Evolutionary conservation across 2,113 vertebrate genomes (phyloP).

Genomic region (Otolemur garnettii): DNA sequence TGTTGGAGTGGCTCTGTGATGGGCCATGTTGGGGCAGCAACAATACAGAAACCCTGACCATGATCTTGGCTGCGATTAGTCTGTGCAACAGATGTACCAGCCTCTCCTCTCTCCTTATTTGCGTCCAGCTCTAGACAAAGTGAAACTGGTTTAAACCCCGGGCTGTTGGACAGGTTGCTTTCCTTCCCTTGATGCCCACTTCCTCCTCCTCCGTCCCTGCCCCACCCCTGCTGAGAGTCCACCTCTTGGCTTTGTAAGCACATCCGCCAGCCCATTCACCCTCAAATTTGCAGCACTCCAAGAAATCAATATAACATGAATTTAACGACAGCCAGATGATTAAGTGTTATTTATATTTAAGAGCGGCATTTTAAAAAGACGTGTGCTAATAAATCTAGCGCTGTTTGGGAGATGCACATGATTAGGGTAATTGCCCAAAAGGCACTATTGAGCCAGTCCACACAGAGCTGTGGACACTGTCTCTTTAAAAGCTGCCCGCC

Average conservation of each 20-base stretch:
- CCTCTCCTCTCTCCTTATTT: neutral
- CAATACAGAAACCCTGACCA: neutral
- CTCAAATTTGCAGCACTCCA: constrained; percentile 78
- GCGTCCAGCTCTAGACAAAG: neutral
- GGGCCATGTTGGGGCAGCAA: neutral
- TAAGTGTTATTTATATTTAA: constrained; percentile 85
- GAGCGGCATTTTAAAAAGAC: constrained; percentile 79
- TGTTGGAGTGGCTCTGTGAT: constrained; percentile 67
- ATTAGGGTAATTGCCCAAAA: constrained; percentile 76
- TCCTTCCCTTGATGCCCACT: neutral
- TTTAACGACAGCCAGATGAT: constrained; percentile 84
- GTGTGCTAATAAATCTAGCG: constrained; percentile 79
- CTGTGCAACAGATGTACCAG: constrained; percentile 17
- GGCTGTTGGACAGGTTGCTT: neutral
- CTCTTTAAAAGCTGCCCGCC: constrained; percentile 2
- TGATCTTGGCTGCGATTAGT: neutral
- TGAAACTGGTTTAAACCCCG: neutral
- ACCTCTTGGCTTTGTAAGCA: constrained; percentile 63
- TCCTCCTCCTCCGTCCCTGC: neutral
- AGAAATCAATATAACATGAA: constrained; percentile 83
- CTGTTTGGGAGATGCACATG: constrained; percentile 77
- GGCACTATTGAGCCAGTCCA: constrained; percentile 51
- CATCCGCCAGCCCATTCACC: constrained; percentile 62
- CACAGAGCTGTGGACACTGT: neutral
- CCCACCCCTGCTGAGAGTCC: neutral